These are phyloP conservation scores for Echiichthys vipera DNA, from an alignment of 2,797 vertebrate genomes.

Conservation along the genomic window DNA sequence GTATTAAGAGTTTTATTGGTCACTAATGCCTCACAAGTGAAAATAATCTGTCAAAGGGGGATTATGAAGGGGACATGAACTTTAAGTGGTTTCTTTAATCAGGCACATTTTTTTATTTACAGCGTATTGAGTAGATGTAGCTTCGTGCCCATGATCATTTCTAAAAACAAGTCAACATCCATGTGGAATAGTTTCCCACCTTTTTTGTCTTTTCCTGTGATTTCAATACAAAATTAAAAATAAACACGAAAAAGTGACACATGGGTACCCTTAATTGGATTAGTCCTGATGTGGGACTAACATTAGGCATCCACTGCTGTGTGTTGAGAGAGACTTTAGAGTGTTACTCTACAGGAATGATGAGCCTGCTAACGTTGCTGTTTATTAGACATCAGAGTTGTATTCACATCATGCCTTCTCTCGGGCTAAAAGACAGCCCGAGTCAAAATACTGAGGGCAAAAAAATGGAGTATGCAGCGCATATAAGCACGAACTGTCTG, in stretches of 20 bases:
- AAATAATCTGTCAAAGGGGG: not conserved
- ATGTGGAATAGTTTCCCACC: not conserved
- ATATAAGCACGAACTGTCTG: conserved; percentile 92
- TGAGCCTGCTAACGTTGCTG: conserved; percentile 53
- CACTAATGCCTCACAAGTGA: not conserved
- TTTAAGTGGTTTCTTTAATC: not conserved
- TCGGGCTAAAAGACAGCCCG: conserved; percentile 68
- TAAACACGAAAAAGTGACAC: not conserved
- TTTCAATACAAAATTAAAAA: not conserved
- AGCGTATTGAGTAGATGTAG: not conserved
- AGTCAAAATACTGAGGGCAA: conserved; percentile 83
- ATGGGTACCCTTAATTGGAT: not conserved
- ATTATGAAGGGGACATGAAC: not conserved
- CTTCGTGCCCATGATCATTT: not conserved
- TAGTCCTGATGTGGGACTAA: not conserved
- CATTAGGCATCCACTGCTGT: not conserved
- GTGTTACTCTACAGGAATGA: conserved; percentile 50
- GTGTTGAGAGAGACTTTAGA: conserved; percentile 42
- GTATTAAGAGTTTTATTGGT: not conserved
- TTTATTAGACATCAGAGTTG: conserved; percentile 70
- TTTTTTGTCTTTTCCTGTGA: not conserved
- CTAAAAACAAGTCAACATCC: not conserved
- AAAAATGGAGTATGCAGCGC: conserved; percentile 87
- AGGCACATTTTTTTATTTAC: not conserved
- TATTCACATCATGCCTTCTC: conserved; percentile 77